Percentiles rank a stretch among this genome's conserved stretches.
These are phyloP conservation scores for Phoxinus phoxinus DNA, from an alignment of 2,113 vertebrate genomes.

Conservation along the genomic window DNA sequence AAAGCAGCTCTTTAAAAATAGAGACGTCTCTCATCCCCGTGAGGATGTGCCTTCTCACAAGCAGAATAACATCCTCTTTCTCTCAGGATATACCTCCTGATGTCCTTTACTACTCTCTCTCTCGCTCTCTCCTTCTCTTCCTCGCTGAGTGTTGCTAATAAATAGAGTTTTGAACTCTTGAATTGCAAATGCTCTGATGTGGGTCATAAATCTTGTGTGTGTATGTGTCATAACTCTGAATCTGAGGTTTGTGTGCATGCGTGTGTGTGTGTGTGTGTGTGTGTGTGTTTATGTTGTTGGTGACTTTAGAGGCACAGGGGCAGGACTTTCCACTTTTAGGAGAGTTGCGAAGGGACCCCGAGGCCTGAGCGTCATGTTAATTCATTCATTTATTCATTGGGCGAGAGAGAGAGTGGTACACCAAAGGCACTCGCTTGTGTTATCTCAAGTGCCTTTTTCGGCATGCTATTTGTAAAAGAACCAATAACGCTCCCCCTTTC, in stretches of 20 bases:
- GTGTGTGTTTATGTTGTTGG: slow-evolving; percentile 29
- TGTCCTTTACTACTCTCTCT: background rate
- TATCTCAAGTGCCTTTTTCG: slow-evolving; percentile 51
- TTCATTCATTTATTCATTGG: slow-evolving; percentile 62
- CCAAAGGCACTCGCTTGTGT: slow-evolving; percentile 46
- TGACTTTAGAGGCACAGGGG: slow-evolving; percentile 32
- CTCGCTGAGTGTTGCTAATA: slow-evolving; percentile 44
- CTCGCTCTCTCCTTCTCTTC: background rate
- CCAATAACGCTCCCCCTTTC: slow-evolving; percentile 43
- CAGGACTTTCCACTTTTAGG: slow-evolving; percentile 26
- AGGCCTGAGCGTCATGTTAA: slow-evolving; percentile 55
- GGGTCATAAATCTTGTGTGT: slow-evolving; percentile 53
- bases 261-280: background rate
- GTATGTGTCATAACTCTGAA: slow-evolving; percentile 42
- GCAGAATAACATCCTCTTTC: slow-evolving; percentile 31
- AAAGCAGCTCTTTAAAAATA: slow-evolving; percentile 32
- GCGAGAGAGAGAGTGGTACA: slow-evolving; percentile 45
- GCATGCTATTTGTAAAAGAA: slow-evolving; percentile 51
- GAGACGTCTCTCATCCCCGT: slow-evolving; percentile 24
- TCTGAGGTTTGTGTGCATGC: background rate
- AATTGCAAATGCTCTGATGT: slow-evolving; percentile 56
- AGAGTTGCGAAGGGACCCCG: slow-evolving; percentile 48
- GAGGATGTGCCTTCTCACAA: slow-evolving; percentile 29
- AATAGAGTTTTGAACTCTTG: slow-evolving; percentile 55
- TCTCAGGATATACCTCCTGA: slow-evolving; percentile 20